Evolutionary conservation across 2,888 invertebrate genomes (phyloP).

Genomic region (Branchellion lobata): DNA sequence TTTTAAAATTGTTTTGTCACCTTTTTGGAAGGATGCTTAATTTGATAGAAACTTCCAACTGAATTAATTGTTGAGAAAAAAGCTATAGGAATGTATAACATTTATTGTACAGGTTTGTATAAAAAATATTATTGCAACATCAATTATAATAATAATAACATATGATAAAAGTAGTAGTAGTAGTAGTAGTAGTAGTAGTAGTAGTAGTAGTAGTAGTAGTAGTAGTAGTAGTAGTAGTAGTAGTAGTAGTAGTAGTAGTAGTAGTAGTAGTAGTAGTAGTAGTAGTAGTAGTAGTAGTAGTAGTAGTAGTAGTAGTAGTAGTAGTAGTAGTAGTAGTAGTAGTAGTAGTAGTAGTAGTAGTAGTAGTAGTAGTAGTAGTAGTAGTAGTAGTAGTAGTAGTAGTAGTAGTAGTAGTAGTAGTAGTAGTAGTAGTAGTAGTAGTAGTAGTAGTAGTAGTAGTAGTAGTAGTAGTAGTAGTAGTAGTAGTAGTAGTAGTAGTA

Average conservation of each 20-base stretch:
- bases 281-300: slow-evolving; percentile 42
- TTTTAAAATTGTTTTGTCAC: no score
- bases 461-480: slow-evolving; percentile 16
- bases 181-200: slow-evolving; percentile 18
- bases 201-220: slow-evolving; percentile 17
- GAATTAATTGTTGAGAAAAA: no score
- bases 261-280: slow-evolving; percentile 28
- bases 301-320: slow-evolving; percentile 36
- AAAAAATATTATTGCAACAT: no score
- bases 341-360: slow-evolving; percentile 38
- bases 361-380: slow-evolving; percentile 34
- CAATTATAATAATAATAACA: not conserved
- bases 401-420: slow-evolving; percentile 15
- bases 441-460: slow-evolving; percentile 16
- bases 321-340: slow-evolving; percentile 38
- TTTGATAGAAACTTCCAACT: no score
- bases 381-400: slow-evolving; percentile 20
- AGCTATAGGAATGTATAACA: no score
- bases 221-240: slow-evolving; percentile 17
- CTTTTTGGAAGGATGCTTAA: no score
- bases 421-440: slow-evolving; percentile 16
- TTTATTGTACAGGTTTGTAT: no score
- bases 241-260: slow-evolving; percentile 16
- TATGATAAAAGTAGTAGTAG: not conserved
- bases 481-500: slow-evolving; percentile 21